Base-by-base conservation (phyloP, 1,140 invertebrate genomes). In the Gonatopus flavifemur region DNA sequence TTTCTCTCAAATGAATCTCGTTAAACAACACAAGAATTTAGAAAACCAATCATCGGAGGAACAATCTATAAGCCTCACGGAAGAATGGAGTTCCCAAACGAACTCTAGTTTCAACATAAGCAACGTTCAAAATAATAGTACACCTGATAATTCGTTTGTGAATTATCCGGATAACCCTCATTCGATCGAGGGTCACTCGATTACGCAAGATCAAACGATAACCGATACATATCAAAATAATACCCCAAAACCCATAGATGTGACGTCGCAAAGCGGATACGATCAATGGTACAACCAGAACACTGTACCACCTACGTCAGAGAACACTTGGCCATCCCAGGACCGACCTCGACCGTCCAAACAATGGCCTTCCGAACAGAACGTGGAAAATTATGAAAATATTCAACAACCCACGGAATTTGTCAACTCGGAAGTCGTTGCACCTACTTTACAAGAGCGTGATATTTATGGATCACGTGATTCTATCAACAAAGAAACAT, bases 211-310 rank as follows among this genome's bases (percentile, higher is more conserved):
- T 12, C 56, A 49, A 31, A 13, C 24, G 3, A 24, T 28, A 12
- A 18, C 43, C 7, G 49, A 31, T 36, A 38, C 50, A 35, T 55
- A 57, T 57, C 62, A 60, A 32, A 44, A 31, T n/a, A 16, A 49
- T 13, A 44, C 33, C 18, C 13, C 40, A n/a, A 59, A 53, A 10
- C 10, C 43, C 19, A 15, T 20, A 3, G 59, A 60, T 3, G 67
- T 47, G 28, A 39, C 53, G 41, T 24, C 66, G n/a, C 65, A 66
- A 47, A 57, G 62, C 6, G 64, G 58, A 8, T 77, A 72, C 18
- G 76, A 77, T 50, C 72, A 77, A 12, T 78, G 76, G 75, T 78
- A 78, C 32, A 77, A 74, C 31, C 68, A 71, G 10, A 66, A 49
- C 49, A 32, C 48, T 1, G 16, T 67, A 16, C 39, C 54, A 5